Conservation (phyloP, 92 coral and sea anemone species). For the Porites evermanni region DNA sequence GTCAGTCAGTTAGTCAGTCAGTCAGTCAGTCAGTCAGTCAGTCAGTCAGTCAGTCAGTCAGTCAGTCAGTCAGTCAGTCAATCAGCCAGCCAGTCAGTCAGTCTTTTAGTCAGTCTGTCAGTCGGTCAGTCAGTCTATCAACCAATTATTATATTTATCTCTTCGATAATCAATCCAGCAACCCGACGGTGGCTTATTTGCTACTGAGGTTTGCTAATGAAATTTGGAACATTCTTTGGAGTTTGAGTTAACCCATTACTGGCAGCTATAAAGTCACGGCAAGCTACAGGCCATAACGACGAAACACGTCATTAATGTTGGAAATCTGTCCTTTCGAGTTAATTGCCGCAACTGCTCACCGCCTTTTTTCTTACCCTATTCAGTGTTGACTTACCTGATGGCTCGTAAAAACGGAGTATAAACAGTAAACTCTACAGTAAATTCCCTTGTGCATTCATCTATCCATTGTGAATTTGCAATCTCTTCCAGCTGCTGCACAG, state of each 20-base stretch:
- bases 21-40: background rate
- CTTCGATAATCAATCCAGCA: too few relatives aligned
- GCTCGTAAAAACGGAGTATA: conserved; percentile 57
- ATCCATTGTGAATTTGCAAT: conserved; percentile 40
- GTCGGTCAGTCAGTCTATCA: background rate
- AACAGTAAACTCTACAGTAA: conserved; percentile 56
- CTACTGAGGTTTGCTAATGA: too few relatives aligned
- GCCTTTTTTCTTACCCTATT: background rate
- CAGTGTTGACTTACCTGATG: conserved; percentile 52
- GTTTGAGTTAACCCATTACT: too few relatives aligned
- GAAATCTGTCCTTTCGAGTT: too few relatives aligned
- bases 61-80: background rate
- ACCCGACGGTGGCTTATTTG: too few relatives aligned
- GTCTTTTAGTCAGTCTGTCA: background rate
- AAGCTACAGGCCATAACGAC: too few relatives aligned
- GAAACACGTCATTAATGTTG: too few relatives aligned
- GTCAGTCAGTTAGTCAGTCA: background rate
- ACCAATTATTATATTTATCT: too few relatives aligned
- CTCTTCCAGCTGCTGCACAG: conserved; percentile 31
- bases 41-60: background rate
- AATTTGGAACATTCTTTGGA: too few relatives aligned
- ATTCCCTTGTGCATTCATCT: conserved; percentile 53
- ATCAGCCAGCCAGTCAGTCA: background rate
- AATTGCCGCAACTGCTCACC: too few relatives aligned
- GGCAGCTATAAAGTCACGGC: too few relatives aligned